Percentiles rank a stretch among this genome's conserved stretches.
These are phyloP conservation scores for Lithophane ornitopus DNA, from an alignment of 2,888 invertebrate genomes.

Conservation along the genomic window DNA sequence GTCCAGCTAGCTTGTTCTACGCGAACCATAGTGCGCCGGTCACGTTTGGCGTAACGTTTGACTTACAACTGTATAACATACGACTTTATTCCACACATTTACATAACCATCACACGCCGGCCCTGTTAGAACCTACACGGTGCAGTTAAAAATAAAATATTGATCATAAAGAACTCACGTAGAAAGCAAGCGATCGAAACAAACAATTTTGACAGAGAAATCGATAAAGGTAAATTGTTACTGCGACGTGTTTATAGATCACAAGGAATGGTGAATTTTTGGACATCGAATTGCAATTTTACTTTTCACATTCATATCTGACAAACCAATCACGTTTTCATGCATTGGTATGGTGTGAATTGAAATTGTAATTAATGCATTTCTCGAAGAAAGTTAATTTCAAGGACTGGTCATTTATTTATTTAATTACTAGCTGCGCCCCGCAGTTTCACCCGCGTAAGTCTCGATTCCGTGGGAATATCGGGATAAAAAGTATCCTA, in stretches of 20 bases:
- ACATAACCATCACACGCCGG: conserved; percentile 30
- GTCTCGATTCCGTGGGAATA: too few relatives aligned
- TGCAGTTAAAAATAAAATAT: conserved; percentile 44
- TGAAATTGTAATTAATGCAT: background rate
- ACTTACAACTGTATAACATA: background rate
- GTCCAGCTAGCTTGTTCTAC: too few relatives aligned
- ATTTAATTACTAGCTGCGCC: too few relatives aligned
- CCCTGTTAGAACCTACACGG: conserved; percentile 34
- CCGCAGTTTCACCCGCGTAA: too few relatives aligned
- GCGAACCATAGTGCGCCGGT: too few relatives aligned
- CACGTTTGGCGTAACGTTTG: conserved; percentile 2
- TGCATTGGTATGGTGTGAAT: background rate
- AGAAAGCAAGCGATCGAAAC: conserved; percentile 70
- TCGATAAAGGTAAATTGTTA: conserved; percentile 62
- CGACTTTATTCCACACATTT: conserved; percentile 22
- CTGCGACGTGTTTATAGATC: conserved; percentile 43
- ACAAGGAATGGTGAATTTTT: conserved; percentile 19
- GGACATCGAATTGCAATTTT: conserved; percentile 3
- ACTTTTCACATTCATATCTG: conserved; percentile 28
- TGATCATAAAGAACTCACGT: conserved; percentile 56
- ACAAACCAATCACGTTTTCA: conserved; percentile 34
- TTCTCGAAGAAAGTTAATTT: conserved; percentile 32
- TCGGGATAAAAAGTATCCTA: too few relatives aligned
- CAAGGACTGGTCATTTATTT: background rate
- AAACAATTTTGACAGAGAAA: conserved; percentile 72